A percentile compares a stretch with the other conserved stretches of the same genome.
Evolutionary conservation across 2,797 vertebrate species (phyloP).

Genomic region (Sebastes trivittatus): DNA sequence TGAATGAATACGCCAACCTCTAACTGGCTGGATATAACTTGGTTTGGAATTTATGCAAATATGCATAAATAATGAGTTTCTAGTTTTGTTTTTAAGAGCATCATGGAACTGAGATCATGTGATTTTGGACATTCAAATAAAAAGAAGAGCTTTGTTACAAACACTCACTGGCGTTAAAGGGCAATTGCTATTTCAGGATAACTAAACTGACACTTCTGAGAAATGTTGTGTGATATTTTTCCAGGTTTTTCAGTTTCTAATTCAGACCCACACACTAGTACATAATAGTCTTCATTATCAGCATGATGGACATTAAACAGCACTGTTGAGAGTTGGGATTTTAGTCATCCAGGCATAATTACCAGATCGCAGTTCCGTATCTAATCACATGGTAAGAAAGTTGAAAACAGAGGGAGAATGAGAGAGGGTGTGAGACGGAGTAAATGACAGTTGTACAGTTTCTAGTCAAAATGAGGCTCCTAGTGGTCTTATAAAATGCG

Average conservation of each 20-base stretch:
- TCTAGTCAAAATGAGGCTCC: slow-evolving; percentile 48
- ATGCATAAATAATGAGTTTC: neutral
- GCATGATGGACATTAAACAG: neutral
- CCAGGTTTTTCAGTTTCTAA: neutral
- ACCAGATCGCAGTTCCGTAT: neutral
- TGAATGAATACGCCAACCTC: neutral
- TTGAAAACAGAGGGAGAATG: neutral
- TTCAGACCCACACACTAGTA: neutral
- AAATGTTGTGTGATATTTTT: neutral
- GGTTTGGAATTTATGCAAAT: neutral
- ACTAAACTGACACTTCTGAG: neutral
- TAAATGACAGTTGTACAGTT: slow-evolving; percentile 16
- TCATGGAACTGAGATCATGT: neutral
- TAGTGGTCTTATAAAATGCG: slow-evolving; percentile 73
- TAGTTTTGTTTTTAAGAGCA: neutral
- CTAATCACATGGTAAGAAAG: neutral
- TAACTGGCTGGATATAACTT: neutral
- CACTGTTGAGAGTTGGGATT: slow-evolving; percentile 36
- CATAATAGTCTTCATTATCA: neutral
- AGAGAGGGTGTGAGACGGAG: neutral
- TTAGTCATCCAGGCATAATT: neutral
- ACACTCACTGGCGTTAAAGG: neutral
- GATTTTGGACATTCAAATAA: neutral
- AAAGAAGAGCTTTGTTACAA: neutral
- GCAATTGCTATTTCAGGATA: neutral